phyloP scores from a whole-genome alignment of 2,888 invertebrate species.

The Acronicta psi region DNA sequence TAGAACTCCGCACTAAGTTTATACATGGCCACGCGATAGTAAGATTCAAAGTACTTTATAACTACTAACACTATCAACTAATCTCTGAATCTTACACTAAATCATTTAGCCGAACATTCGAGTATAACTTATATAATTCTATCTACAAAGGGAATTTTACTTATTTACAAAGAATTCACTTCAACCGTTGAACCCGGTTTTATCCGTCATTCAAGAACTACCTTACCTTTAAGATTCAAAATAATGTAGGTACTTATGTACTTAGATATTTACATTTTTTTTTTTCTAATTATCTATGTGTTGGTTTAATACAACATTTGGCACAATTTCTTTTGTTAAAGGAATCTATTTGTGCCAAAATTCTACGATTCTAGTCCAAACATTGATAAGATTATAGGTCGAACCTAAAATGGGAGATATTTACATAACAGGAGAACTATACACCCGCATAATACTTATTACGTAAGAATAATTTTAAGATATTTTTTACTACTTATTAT shows the following conservation, averaged over 20 bases:
- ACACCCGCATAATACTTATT: slow-evolving; percentile 58
- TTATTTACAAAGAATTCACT: slow-evolving; percentile 69
- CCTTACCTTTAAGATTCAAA: slow-evolving; percentile 47
- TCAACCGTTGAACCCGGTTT: slow-evolving; percentile 21
- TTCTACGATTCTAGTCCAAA: slow-evolving; percentile 55
- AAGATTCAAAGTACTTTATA: slow-evolving; percentile 66
- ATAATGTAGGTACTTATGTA: slow-evolving; percentile 59
- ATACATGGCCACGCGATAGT: slow-evolving; percentile 84
- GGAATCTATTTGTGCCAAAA: slow-evolving; percentile 58
- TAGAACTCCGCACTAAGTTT: slow-evolving; percentile 65
- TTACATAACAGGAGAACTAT: slow-evolving; percentile 55
- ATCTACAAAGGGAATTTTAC: slow-evolving; percentile 77
- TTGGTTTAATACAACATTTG: slow-evolving; percentile 70
- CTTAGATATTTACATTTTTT: slow-evolving; percentile 69
- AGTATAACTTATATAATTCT: slow-evolving; percentile 54
- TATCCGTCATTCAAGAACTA: slow-evolving; percentile 19
- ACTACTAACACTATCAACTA: slow-evolving; percentile 60
- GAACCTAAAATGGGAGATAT: slow-evolving; percentile 51
- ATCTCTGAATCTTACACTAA: slow-evolving; percentile 65
- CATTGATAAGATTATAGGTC: slow-evolving; percentile 44
- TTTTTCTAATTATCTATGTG: slow-evolving; percentile 71
- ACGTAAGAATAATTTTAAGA: slow-evolving; percentile 38
- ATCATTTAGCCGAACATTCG: slow-evolving; percentile 53
- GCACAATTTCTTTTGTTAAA: slow-evolving; percentile 63
- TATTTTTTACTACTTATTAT: slow-evolving; percentile 24